Base-by-base conservation (phyloP, 2,888 invertebrate species). In the Agrenia bidenticulata region DNA sequence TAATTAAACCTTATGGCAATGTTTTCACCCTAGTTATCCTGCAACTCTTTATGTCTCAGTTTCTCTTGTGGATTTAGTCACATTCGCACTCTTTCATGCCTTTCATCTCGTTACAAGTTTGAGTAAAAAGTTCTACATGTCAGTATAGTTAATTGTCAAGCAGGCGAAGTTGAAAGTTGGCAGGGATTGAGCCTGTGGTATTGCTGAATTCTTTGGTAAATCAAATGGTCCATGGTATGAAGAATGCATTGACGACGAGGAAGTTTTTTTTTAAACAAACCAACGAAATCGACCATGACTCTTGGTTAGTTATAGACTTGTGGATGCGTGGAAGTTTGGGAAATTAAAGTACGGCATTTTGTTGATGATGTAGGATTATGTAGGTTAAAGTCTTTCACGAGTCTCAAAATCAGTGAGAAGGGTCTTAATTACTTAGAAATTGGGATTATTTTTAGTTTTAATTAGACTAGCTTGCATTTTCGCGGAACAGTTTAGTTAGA, bases 1-100 rank as follows among this genome's bases (percentile, higher is more conserved):
- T 4, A 7, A 32, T 32, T 32, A 4, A 32, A 32, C 5, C 11
- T 4, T 32, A 32, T 32, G 4, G 32, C 15, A 15, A 15, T 45
- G 45, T 45, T 45, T 45, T 15, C 45, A 45, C 45, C n/a, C 19
- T 45, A 45, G 45, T 45, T 45, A 45, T 45, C 5, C 5, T 15
- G n/a, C 15, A 19, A 9, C 32, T 32, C 4, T 32, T 11, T 32
- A 32, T 32, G 11, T 32, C 5, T 32, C 11, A 32, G 32, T 32
- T 32, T 32, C 32, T 45, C 7, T 5, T 45, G 45, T 5, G 45
- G 19, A 45, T 45, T 45, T 45, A 45, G 45, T 17, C 45, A 45
- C 45, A 72, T 73, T 73, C 66, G 71, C 71, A 71, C 73, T 71
- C 70, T 73, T 72, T 72, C 73, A 70, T 70, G 67, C 72, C 71